Percentiles rank a stretch among this genome's conserved stretches.
Conservation (phyloP, 2,888 invertebrate genomes). For the Microctonus hyperodae region DNA sequence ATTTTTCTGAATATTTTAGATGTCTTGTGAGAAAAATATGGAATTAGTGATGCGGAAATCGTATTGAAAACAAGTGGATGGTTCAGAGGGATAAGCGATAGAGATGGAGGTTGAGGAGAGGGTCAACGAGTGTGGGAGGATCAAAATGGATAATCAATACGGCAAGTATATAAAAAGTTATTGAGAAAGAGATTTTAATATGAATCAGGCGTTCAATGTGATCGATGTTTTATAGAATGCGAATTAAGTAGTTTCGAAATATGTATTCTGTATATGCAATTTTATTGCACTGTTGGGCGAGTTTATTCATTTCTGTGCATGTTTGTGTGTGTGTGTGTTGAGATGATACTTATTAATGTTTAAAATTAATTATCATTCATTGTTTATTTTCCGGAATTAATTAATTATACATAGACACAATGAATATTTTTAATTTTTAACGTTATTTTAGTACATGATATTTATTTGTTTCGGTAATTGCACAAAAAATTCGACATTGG, state of each 20-base stretch:
- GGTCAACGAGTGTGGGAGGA: no score
- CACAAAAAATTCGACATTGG: no score
- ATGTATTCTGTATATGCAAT: background rate
- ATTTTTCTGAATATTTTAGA: background rate
- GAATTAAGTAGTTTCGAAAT: background rate
- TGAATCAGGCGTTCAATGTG: background rate
- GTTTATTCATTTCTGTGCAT: no score
- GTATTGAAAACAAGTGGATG: slow-evolving; percentile 41
- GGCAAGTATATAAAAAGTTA: background rate
- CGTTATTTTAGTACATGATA: no score
- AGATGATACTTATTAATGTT: no score
- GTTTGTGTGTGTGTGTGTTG: no score
- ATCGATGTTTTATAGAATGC: background rate
- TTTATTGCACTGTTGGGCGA: background rate
- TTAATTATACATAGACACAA: no score
- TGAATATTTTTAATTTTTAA: no score
- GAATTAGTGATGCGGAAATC: slow-evolving; percentile 37
- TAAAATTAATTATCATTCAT: no score
- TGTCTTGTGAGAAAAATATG: slow-evolving; percentile 23
- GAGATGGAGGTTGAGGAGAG: slow-evolving; percentile 40
- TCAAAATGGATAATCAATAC: background rate
- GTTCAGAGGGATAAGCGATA: slow-evolving; percentile 40
- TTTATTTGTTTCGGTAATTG: no score
- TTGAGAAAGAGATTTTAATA: background rate
- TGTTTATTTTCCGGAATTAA: no score